phyloP scores from a whole-genome alignment of 35 echinoderm and acorn worm genomes.

The Ptychodera flava region DNA sequence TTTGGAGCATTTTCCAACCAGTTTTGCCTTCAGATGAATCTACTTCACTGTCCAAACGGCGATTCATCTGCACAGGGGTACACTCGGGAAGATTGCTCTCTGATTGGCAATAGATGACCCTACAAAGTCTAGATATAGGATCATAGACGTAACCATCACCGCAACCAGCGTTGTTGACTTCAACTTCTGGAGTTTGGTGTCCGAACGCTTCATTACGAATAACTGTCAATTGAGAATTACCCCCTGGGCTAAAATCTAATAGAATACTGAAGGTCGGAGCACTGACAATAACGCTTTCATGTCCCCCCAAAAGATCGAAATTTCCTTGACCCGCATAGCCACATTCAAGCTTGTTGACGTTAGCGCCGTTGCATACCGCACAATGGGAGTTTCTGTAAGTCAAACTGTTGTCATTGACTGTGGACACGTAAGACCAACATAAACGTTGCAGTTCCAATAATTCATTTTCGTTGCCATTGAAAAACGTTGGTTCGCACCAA shows the following conservation, averaged over 20 bases:
- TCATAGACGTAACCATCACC: background rate
- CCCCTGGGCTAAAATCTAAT: background rate
- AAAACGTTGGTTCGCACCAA: background rate
- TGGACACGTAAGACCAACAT: background rate
- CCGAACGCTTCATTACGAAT: background rate
- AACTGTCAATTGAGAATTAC: background rate
- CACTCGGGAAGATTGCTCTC: background rate
- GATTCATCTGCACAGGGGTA: background rate
- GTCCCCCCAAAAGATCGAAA: background rate
- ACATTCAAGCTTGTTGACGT: background rate
- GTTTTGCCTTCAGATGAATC: too few relatives aligned
- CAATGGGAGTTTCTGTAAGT: background rate
- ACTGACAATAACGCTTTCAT: too few relatives aligned
- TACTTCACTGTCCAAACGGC: too few relatives aligned
- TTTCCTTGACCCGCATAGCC: background rate
- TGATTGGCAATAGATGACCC: background rate
- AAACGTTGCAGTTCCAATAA: background rate
- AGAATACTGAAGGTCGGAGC: background rate
- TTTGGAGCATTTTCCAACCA: too few relatives aligned
- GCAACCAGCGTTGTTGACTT: background rate
- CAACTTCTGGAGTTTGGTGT: background rate
- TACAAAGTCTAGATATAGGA: background rate
- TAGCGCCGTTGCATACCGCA: background rate
- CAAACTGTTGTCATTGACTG: background rate
- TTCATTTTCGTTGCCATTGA: background rate